Conservation (phyloP, 2,113 vertebrate species). For the Empidonax traillii region DNA sequence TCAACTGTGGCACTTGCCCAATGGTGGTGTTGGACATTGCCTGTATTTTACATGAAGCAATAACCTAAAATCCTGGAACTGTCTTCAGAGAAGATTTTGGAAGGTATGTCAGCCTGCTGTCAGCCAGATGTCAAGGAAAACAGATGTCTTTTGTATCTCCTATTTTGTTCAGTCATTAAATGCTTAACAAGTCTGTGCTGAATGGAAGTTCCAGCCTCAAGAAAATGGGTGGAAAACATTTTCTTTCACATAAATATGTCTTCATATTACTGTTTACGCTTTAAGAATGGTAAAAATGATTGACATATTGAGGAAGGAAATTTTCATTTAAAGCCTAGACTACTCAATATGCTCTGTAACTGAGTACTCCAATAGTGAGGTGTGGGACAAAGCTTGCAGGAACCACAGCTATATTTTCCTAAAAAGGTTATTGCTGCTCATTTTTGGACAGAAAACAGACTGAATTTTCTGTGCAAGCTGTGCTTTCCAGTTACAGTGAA, state of each 20-base stretch:
- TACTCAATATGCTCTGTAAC: neutral
- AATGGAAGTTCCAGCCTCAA: neutral
- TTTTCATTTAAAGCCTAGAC: neutral
- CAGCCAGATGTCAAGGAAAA: neutral
- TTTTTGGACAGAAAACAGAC: neutral
- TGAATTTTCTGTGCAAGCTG: neutral
- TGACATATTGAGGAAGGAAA: neutral
- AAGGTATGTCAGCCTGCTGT: neutral
- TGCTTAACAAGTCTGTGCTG: neutral
- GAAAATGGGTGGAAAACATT: neutral
- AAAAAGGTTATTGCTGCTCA: neutral
- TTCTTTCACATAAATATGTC: neutral
- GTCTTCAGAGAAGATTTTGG: neutral
- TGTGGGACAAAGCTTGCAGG: neutral
- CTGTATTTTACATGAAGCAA: neutral
- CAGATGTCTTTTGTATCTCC: neutral
- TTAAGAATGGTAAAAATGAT: neutral
- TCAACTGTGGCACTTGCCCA: neutral
- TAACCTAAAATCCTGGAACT: neutral
- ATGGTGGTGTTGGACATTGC: rapidly evolving
- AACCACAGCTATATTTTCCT: neutral
- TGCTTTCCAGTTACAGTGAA: neutral
- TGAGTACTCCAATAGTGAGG: neutral
- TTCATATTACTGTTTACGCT: neutral
- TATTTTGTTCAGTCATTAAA: neutral